A percentile compares a stretch with the other conserved stretches of the same genome.
These are phyloP conservation scores for Paragorgia papillata DNA, from an alignment of 92 coral and sea anemone genomes.

Conservation along the genomic window DNA sequence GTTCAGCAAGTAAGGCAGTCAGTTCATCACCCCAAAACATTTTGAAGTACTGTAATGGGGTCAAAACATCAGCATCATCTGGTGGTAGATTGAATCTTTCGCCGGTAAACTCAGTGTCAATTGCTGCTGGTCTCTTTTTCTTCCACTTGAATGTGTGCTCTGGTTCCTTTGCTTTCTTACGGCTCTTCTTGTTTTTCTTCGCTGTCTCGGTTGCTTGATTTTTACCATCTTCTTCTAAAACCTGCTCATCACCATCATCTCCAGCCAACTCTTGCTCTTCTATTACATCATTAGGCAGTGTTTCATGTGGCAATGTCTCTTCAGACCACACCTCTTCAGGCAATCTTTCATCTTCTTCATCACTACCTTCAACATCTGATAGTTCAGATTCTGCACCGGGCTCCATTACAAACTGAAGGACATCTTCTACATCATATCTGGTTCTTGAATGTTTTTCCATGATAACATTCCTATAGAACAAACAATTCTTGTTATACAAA, in stretches of 20 bases:
- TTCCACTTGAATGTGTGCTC: too few species aligned
- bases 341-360: conserved; percentile 18
- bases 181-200: conserved; percentile 16
- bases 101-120: conserved; percentile 15
- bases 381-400: conserved; percentile 23
- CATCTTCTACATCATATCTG: conserved; percentile 8
- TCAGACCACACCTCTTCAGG: too few species aligned
- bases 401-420: conserved; percentile 24
- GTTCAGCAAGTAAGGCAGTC: too few species aligned
- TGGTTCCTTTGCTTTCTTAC: conserved; percentile 13
- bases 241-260: too few species aligned
- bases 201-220: conserved; percentile 8
- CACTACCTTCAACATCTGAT: conserved; percentile 23
- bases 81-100: conserved; percentile 26
- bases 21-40: too few species aligned
- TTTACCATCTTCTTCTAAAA: too few species aligned
- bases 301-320: neutral
- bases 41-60: conserved; percentile 39
- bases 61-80: too few species aligned
- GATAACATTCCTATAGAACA: conserved; percentile 13
- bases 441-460: conserved; percentile 31
- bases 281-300: conserved; percentile 3
- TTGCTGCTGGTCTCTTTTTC: too few species aligned
- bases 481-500: neutral
- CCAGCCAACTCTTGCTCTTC: conserved; percentile 9